Conservation (phyloP, 2,888 invertebrate genomes). For the Merodon equestris region DNA sequence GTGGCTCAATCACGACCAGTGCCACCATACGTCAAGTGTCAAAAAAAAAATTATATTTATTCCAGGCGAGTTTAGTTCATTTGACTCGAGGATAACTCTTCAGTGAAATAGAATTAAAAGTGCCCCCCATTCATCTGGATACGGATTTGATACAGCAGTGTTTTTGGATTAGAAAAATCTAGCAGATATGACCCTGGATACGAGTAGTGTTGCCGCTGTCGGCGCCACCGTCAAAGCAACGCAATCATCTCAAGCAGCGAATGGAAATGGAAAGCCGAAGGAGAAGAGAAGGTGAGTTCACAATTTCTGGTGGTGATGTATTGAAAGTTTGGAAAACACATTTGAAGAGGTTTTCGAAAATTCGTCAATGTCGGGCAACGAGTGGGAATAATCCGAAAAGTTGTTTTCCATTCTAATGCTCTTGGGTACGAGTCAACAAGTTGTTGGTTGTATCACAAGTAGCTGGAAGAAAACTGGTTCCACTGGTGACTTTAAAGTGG, state of each 20-base stretch:
- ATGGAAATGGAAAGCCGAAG: conserved; percentile 80
- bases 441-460: too few relatives aligned
- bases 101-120: too few relatives aligned
- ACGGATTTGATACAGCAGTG: conserved; percentile 18
- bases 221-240: conserved; percentile 65
- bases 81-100: too few relatives aligned
- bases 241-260: conserved; percentile 69
- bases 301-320: conserved; percentile 8
- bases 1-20: conserved; percentile 34
- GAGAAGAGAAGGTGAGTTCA: conserved; percentile 85
- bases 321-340: too few relatives aligned
- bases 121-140: conserved; percentile 6
- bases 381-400: too few relatives aligned
- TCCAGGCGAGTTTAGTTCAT: neutral
- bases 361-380: too few relatives aligned
- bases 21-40: conserved; percentile 34
- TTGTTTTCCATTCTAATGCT: too few relatives aligned
- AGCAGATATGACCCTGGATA: conserved; percentile 61
- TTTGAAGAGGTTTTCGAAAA: too few relatives aligned
- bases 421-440: neutral
- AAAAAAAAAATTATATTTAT: conserved; percentile 13
- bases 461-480: too few relatives aligned
- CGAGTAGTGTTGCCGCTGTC: conserved; percentile 61
- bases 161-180: conserved; percentile 17
- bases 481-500: too few relatives aligned